These are phyloP conservation scores for Apteryx mantelli DNA, from an alignment of 2,113 vertebrate genomes.

Conservation along the genomic window DNA sequence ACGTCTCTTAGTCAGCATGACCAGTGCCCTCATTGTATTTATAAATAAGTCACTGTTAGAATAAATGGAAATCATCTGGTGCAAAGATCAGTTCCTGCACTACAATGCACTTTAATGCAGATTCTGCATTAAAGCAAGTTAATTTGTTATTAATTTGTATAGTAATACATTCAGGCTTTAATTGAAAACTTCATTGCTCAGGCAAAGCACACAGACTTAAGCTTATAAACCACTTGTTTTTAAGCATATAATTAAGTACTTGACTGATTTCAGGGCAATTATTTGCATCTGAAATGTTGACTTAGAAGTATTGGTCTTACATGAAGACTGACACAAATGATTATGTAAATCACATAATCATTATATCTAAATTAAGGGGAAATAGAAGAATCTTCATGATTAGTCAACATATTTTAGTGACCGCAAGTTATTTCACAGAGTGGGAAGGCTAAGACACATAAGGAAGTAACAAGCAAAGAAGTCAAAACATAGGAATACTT, in stretches of 20 bases:
- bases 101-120: neutral
- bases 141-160: neutral
- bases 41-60: neutral
- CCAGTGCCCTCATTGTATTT: neutral
- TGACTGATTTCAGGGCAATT: neutral
- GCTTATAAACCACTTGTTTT: neutral
- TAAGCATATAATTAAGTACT: neutral
- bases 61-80: neutral
- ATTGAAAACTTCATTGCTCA: neutral
- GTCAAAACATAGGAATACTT: neutral
- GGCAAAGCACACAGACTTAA: neutral
- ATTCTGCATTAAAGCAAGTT: neutral
- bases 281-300: neutral
- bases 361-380: neutral
- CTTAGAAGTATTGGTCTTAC: neutral
- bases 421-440: neutral
- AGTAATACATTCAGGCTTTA: neutral
- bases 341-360: neutral
- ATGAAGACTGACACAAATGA: neutral
- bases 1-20: neutral
- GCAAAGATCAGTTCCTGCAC: neutral
- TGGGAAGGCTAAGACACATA: neutral
- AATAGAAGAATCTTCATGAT: neutral
- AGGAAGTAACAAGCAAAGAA: neutral
- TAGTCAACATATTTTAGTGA: neutral